Evolutionary conservation across 2,888 invertebrate species (phyloP).

Genomic region (Acrobasis suavella): DNA sequence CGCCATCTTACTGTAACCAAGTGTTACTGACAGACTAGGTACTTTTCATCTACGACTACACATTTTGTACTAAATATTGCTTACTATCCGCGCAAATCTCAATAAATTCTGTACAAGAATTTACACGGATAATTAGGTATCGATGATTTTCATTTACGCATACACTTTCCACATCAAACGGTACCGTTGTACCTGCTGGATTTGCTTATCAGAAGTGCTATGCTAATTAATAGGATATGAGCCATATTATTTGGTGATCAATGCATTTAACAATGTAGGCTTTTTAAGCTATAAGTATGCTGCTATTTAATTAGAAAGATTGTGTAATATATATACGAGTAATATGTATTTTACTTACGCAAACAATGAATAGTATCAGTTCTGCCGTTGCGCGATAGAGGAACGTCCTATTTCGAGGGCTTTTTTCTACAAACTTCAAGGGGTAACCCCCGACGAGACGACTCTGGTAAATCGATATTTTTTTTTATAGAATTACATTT

Average conservation of each 20-base stretch:
- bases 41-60: background rate
- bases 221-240: constrained; percentile 28
- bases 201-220: constrained; percentile 34
- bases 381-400: too few species aligned
- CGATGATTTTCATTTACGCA: constrained; percentile 4
- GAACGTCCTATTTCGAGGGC: too few species aligned
- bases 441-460: too few species aligned
- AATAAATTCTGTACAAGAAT: background rate
- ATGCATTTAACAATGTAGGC: constrained; percentile 2
- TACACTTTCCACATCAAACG: constrained; percentile 22
- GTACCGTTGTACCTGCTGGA: constrained; percentile 24
- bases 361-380: too few species aligned
- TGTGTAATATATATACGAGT: too few species aligned
- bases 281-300: background rate
- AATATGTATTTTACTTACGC: too few species aligned
- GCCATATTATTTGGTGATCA: constrained; percentile 14
- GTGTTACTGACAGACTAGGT: constrained; percentile 4
- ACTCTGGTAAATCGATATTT: too few species aligned
- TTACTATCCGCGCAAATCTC: background rate
- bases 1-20: constrained; percentile 31
- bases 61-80: constrained; percentile 10
- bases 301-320: background rate
- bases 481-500: too few species aligned
- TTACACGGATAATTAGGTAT: constrained; percentile 5
- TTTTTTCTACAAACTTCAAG: too few species aligned